These are phyloP conservation scores for Leptopterna dolabrata DNA, from an alignment of 2,888 invertebrate genomes.

Conservation along the genomic window DNA sequence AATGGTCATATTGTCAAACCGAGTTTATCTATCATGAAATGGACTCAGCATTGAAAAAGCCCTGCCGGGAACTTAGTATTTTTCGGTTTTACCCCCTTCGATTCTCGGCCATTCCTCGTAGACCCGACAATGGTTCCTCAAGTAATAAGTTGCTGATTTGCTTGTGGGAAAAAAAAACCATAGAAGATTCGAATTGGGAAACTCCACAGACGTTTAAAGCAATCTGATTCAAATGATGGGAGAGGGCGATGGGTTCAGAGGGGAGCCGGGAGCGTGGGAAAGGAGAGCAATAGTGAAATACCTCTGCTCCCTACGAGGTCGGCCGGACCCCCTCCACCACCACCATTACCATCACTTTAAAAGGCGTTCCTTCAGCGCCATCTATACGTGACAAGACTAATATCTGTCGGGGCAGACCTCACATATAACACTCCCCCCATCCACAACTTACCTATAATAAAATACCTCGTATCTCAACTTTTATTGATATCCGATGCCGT, in stretches of 20 bases:
- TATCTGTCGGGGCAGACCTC: conserved; percentile 25
- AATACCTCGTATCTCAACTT: conserved; percentile 27
- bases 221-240: not conserved
- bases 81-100: no score
- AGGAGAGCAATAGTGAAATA: not conserved
- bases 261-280: not conserved
- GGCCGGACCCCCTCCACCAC: not conserved
- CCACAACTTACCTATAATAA: not conserved
- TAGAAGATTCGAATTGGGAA: not conserved
- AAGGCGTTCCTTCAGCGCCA: not conserved
- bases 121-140: no score
- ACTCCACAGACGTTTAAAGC: not conserved
- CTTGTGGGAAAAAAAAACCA: not conserved
- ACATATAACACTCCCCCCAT: not conserved
- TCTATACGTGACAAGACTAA: conserved; percentile 45
- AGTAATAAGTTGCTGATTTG: not conserved
- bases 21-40: no score
- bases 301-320: not conserved
- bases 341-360: not conserved
- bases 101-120: no score
- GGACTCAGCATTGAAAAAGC: no score
- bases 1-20: no score
- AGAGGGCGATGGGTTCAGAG: not conserved
- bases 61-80: no score
- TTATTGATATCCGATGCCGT: not conserved